Conservation (phyloP, 2,113 vertebrate genomes). For the Equus quagga region DNA sequence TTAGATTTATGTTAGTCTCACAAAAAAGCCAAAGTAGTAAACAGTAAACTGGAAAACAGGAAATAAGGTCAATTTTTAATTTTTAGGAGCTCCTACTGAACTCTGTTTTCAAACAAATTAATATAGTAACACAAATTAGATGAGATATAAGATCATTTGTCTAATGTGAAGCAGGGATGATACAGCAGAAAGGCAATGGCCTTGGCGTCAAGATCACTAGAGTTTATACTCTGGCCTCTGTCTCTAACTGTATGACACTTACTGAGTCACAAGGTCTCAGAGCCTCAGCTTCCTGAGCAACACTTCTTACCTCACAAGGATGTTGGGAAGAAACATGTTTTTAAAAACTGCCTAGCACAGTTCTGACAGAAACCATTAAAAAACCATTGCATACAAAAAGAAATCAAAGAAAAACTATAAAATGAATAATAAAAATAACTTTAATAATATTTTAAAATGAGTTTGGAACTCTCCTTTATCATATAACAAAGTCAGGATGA, state of each 20-base stretch:
- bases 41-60: neutral
- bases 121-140: neutral
- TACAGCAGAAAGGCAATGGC: neutral
- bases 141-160: neutral
- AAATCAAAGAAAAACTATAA: neutral
- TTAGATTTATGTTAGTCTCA: conserved; percentile 37
- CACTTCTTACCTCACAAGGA: neutral
- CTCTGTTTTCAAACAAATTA: conserved; percentile 43
- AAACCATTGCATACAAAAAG: neutral
- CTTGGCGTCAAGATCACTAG: neutral
- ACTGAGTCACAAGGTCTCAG: neutral
- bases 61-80: conserved; percentile 17
- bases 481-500: neutral
- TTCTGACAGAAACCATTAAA: neutral
- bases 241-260: neutral
- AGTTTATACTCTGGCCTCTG: neutral
- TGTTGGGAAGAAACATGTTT: neutral
- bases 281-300: neutral
- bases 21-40: neutral
- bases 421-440: conserved; percentile 15
- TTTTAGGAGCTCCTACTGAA: conserved; percentile 7
- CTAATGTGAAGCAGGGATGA: neutral
- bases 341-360: neutral
- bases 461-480: neutral
- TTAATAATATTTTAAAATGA: neutral